Percentiles rank a stretch among this genome's conserved stretches.
These are phyloP conservation scores for Somateria mollissima DNA, from an alignment of 2,797 vertebrate genomes.

Conservation along the genomic window DNA sequence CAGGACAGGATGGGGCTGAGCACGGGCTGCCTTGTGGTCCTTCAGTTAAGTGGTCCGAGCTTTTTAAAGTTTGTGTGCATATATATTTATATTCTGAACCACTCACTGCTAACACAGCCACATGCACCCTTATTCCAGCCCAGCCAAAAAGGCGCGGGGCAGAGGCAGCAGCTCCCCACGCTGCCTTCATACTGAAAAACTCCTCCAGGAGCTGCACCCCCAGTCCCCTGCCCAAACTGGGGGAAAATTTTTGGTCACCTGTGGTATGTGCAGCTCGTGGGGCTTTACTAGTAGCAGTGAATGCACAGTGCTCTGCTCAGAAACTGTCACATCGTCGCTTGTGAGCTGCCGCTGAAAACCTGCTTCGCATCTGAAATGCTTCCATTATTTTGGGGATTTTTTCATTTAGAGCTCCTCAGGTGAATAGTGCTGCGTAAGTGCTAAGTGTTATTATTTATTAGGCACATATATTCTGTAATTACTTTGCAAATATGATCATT, in stretches of 20 bases:
- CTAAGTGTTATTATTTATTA: constrained; percentile 42
- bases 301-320: rapidly evolving
- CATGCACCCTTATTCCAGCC: rapidly evolving
- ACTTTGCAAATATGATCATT: constrained; percentile 46
- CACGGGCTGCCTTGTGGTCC: background rate
- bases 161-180: background rate
- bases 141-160: background rate
- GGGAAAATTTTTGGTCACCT: rapidly evolving
- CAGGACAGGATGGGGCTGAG: background rate
- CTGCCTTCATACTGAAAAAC: background rate
- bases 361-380: rapidly evolving
- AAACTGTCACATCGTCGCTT: background rate
- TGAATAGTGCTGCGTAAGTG: background rate
- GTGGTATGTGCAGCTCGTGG: rapidly evolving
- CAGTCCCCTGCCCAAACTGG: background rate
- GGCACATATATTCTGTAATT: constrained; percentile 29
- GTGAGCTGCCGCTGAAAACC: background rate
- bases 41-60: background rate
- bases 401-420: background rate
- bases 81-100: no score
- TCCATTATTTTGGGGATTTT: background rate
- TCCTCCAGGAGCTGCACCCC: background rate
- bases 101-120: no score
- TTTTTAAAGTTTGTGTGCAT: background rate
- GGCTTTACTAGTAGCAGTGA: no score